Percentiles rank a stretch among this genome's conserved stretches.
phyloP scores from a whole-genome alignment of 2,888 invertebrate species.

The Scaptomyza reducta region DNA sequence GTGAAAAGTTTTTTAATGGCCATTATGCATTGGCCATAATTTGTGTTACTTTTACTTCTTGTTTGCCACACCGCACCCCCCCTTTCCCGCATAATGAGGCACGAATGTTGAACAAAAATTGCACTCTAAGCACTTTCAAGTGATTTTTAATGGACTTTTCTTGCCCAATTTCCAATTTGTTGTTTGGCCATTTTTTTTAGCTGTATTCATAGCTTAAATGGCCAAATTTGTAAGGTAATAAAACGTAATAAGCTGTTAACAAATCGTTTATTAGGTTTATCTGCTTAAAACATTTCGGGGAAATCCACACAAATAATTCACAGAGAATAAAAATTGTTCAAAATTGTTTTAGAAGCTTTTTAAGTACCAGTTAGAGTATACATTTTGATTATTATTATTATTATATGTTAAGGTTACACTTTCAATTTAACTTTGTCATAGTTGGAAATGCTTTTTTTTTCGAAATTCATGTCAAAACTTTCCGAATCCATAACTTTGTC shows the following conservation, averaged over 20 bases:
- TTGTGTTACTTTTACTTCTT: slow-evolving; percentile 46
- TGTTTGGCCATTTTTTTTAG: slow-evolving; percentile 1
- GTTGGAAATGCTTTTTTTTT: too few species aligned
- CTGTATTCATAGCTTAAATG: slow-evolving; percentile 12
- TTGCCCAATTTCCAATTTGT: slow-evolving; percentile 17
- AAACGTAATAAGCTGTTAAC: slow-evolving; percentile 20
- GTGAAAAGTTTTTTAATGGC: slow-evolving; percentile 69
- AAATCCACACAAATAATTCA: background rate
- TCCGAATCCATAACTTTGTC: too few species aligned
- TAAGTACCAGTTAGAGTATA: too few species aligned
- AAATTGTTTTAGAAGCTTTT: background rate
- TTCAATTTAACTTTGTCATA: too few species aligned
- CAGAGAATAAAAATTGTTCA: background rate
- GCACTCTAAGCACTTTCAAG: slow-evolving; percentile 68
- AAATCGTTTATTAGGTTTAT: background rate
- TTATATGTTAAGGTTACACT: too few species aligned
- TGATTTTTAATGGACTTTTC: slow-evolving; percentile 66
- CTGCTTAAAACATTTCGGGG: background rate
- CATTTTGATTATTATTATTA: too few species aligned
- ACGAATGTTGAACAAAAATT: slow-evolving; percentile 63
- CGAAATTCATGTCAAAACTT: too few species aligned
- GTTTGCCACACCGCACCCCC: background rate
- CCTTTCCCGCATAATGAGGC: slow-evolving; percentile 52
- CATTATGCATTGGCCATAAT: slow-evolving; percentile 76
- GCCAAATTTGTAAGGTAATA: slow-evolving; percentile 23